phyloP scores from a whole-genome alignment of 2,113 vertebrate genomes.

The Eulemur macaco region DNA sequence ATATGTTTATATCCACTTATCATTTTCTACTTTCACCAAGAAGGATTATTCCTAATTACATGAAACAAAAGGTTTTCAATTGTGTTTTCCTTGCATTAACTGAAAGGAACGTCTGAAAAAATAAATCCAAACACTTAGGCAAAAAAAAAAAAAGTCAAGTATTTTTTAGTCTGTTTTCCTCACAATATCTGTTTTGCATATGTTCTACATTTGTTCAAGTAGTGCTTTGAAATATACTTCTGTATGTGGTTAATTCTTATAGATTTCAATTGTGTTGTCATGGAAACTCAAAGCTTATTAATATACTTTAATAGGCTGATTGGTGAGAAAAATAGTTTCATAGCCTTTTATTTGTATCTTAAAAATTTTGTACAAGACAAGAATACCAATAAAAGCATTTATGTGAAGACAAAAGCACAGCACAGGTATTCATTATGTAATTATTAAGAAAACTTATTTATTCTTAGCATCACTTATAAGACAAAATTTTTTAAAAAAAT shows the following conservation, averaged over 20 bases:
- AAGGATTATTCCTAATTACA: neutral
- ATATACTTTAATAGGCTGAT: conserved; percentile 83
- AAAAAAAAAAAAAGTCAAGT: neutral
- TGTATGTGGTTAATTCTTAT: conserved; percentile 73
- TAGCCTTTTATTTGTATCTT: conserved; percentile 80
- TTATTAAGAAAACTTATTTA: conserved; percentile 78
- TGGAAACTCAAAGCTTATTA: conserved; percentile 79
- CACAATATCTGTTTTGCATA: neutral
- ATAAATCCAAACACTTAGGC: neutral
- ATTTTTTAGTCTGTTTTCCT: rapidly evolving
- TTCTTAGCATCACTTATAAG: conserved; percentile 65
- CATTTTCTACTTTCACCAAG: neutral
- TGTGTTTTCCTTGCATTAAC: neutral
- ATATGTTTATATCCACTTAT: neutral
- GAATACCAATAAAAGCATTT: conserved; percentile 78
- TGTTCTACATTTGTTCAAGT: neutral
- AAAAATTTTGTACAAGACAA: conserved; percentile 75
- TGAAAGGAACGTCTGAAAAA: neutral
- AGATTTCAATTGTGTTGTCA: conserved; percentile 77
- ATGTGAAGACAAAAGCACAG: conserved; percentile 80
- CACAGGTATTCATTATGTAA: conserved; percentile 65
- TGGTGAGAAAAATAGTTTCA: conserved; percentile 84
- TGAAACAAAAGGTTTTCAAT: neutral
- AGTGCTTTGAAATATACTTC: conserved; percentile 56
- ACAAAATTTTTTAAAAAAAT: conserved; percentile 73